Percentiles rank a stretch among this genome's conserved stretches.
Conservation (phyloP, 2,113 vertebrate genomes). For the Calyptommatus sinebrachiatus region DNA sequence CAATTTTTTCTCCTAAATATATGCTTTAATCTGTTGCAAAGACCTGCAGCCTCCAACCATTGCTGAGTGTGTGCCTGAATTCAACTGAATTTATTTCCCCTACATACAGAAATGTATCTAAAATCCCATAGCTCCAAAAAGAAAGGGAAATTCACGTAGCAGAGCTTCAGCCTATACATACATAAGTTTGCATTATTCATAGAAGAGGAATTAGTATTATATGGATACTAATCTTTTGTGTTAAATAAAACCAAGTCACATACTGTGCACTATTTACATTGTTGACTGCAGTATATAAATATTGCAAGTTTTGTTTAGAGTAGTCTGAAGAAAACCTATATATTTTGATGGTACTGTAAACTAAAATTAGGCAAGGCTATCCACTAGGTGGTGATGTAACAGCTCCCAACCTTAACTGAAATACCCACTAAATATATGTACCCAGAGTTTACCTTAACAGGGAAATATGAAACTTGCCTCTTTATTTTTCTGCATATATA, state of each 20-base stretch:
- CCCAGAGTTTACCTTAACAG: neutral
- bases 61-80: too few relatives aligned
- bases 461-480: neutral
- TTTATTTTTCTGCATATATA: neutral
- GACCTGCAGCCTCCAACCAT: too few relatives aligned
- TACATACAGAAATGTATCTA: neutral
- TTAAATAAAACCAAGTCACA: neutral
- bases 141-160: neutral
- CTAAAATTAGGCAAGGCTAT: constrained; percentile 20
- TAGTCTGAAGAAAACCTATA: constrained; percentile 11
- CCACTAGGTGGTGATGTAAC: constrained; percentile 21
- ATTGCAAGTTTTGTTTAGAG: neutral
- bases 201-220: neutral
- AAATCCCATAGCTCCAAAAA: neutral
- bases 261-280: neutral
- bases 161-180: neutral
- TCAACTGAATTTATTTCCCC: neutral
- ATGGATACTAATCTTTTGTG: constrained; percentile 14
- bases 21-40: too few relatives aligned
- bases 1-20: too few relatives aligned
- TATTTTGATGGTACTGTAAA: constrained; percentile 15
- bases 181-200: neutral
- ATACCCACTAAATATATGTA: neutral
- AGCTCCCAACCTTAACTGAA: constrained; percentile 7
- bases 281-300: neutral